Base-by-base conservation (phyloP, 2,888 invertebrate genomes). In the Aphodius sticticus region DNA sequence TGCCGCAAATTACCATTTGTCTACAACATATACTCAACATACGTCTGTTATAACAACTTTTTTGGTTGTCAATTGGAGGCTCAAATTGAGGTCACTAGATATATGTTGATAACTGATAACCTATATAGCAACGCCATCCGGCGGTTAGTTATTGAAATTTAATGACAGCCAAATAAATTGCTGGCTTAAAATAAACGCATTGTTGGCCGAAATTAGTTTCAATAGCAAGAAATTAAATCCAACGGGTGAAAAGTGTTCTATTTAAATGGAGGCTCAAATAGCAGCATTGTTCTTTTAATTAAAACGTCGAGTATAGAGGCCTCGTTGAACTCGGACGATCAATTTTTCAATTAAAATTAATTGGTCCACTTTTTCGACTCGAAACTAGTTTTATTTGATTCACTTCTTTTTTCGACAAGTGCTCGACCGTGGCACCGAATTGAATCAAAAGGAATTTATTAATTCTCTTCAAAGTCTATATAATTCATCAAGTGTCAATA, bases 201-300 rank as follows among this genome's bases (percentile, higher is more conserved):
- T 53, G 53, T 53, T 53, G 53, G 53, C 53, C 53, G 53, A 53
- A 53, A 53, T 53, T 53, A 53, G 53, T 53, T 53, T 53, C 53
- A 53, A 53, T 53, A 12, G 53, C 53, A 53, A 53, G 53, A 53
- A 53, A 53, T 53, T 53, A 53, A 53, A 53, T 1, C 53, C 53
- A 53, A 53, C 53, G 53, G 53, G 53, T 53, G 53, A 53, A 53
- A 53, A 53, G 53, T 53, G 53, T 53, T 53, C 53, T 53, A 53
- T 53, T 53, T 53, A 53, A 53, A 53, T 53, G 7, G 53, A 53
- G 53, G 12, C 53, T 53, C 53, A 53, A 53, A 53, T 53, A 53
- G 53, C 53, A 12, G 53, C 53, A 53, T 53, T 53, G 53, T 53
- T 53, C 53, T 53, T 53, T 53, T 53, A 53, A 53, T 53, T 53